A percentile compares a stretch with the other conserved stretches of the same genome.
Conservation (phyloP, 2,888 invertebrate species). For the Andrena minutula region DNA sequence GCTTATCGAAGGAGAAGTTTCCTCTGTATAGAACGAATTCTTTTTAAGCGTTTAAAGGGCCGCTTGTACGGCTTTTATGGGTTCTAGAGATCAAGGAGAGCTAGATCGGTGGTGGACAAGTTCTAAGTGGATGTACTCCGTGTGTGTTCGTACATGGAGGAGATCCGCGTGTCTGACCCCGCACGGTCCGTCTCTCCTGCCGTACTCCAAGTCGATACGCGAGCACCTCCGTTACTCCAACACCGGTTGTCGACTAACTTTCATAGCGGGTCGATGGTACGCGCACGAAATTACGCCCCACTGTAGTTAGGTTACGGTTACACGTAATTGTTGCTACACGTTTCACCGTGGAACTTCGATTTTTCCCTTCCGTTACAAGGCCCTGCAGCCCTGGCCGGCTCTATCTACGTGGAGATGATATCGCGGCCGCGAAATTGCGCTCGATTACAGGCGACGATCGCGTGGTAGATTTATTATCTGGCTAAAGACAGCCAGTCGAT, state of each 20-base stretch:
- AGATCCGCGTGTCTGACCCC: constrained; percentile 35
- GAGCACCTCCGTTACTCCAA: constrained; percentile 8
- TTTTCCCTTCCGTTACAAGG: constrained; percentile 33
- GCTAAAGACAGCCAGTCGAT: background rate
- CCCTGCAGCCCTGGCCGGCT: background rate
- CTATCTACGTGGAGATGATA: constrained; percentile 2
- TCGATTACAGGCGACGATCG: constrained; percentile 27
- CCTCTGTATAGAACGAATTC: background rate
- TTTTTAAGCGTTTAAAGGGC: background rate
- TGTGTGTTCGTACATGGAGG: background rate
- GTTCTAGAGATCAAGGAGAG: constrained; percentile 8
- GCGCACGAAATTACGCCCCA: constrained; percentile 42
- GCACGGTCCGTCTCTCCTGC: constrained; percentile 9
- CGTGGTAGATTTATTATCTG: background rate
- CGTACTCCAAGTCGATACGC: constrained; percentile 20
- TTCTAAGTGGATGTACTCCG: background rate
- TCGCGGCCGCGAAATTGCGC: constrained; percentile 16
- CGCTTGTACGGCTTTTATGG: background rate
- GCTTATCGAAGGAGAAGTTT: background rate
- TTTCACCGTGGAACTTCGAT: constrained; percentile 59
- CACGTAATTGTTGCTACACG: constrained; percentile 40
- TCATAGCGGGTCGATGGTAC: constrained; percentile 31
- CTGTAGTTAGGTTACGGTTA: constrained; percentile 39
- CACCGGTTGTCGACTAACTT: constrained; percentile 23
- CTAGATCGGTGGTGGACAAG: background rate